Percentiles rank a stretch among this genome's conserved stretches.
Conservation (phyloP, 2,888 invertebrate species). For the Coelinius sp. region DNA sequence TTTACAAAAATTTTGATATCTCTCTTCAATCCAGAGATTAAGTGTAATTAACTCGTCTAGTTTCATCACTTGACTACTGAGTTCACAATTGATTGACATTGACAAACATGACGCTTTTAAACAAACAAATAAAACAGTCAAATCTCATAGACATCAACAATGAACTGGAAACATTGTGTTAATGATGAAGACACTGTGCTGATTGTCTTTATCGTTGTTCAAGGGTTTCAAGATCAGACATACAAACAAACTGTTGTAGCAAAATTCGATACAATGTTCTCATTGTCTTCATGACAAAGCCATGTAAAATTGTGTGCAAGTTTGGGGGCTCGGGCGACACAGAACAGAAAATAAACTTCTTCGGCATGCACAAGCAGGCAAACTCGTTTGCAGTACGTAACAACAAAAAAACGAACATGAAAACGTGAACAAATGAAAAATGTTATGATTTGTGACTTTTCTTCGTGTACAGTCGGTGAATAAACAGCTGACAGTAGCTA, state of each 20-base stretch:
- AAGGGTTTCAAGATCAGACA: neutral
- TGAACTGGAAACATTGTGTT: neutral
- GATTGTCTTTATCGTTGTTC: neutral
- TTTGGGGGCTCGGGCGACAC: neutral
- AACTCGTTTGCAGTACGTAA: neutral
- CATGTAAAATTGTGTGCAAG: neutral
- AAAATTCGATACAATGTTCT: neutral
- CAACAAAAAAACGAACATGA: neutral
- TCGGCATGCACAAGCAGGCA: constrained; percentile 27
- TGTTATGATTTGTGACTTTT: constrained; percentile 1
- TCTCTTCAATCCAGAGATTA: too few relatives aligned
- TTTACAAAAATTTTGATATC: too few relatives aligned
- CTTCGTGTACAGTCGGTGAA: neutral
- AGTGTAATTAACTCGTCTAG: too few relatives aligned
- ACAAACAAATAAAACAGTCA: neutral
- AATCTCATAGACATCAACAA: neutral
- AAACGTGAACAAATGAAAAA: neutral
- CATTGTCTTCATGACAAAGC: neutral
- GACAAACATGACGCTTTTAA: neutral
- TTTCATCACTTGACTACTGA: too few relatives aligned
- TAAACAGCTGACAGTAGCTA: neutral
- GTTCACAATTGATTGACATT: too few relatives aligned
- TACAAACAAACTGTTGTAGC: neutral
- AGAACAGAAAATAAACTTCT: neutral
- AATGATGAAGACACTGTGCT: neutral